Evolutionary conservation across 1,140 invertebrate genomes (phyloP).

Genomic region (Seison nebaliae): DNA sequence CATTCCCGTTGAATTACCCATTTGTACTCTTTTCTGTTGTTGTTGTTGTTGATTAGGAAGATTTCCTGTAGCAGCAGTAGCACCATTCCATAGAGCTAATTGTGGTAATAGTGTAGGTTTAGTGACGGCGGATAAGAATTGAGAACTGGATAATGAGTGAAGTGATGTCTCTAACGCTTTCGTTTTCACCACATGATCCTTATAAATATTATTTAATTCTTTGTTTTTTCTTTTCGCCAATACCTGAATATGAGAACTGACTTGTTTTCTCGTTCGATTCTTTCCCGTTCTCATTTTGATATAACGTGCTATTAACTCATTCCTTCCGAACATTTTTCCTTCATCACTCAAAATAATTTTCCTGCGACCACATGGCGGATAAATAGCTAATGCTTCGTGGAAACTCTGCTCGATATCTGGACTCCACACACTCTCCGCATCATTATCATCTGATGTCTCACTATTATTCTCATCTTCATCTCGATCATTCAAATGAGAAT

Average conservation of each 20-base stretch:
- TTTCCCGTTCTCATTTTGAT: constrained; percentile 95
- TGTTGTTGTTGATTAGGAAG: no score
- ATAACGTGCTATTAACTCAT: constrained; percentile 93
- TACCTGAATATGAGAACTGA: constrained; percentile 96
- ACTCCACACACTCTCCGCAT: constrained; percentile 97
- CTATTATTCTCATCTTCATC: constrained; percentile 43
- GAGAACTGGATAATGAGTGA: not conserved
- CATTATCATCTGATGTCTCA: no score
- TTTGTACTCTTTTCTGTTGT: no score
- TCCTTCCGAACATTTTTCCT: constrained; percentile 99
- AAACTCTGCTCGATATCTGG: constrained; percentile 99
- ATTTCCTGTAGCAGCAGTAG: no score
- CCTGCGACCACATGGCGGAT: constrained; percentile 86
- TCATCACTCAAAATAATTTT: constrained; percentile 99
- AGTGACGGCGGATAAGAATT: not conserved
- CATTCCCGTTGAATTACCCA: no score
- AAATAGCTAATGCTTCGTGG: constrained; percentile 93
- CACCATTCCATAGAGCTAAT: not conserved
- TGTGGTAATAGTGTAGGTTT: not conserved
- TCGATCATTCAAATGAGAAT: no score
- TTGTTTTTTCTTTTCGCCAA: constrained; percentile 79
- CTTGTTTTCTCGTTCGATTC: constrained; percentile 91
- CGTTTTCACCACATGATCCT: constrained; percentile 20
- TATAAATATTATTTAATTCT: constrained; percentile 84
- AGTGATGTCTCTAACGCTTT: constrained; percentile 5